Conservation (phyloP, 2,113 vertebrate genomes). For the Eulacestoma nigropectus region DNA sequence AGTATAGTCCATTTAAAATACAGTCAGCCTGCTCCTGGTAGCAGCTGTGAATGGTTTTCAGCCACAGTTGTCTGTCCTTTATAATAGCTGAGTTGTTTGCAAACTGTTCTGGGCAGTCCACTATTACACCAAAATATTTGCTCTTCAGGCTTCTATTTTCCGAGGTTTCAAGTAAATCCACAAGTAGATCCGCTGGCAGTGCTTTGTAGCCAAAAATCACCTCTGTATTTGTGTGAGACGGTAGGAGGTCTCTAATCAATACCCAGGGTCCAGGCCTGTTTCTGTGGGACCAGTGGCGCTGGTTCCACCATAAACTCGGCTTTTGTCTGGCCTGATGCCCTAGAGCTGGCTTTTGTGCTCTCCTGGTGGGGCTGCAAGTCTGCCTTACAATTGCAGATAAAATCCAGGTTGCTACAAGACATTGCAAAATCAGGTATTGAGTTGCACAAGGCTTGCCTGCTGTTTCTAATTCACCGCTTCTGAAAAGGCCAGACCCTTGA, state of each 20-base stretch:
- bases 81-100: not conserved
- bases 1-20: not conserved
- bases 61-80: not conserved
- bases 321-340: not conserved
- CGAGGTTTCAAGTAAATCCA: not conserved
- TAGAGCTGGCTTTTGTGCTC: not conserved
- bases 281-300: not conserved
- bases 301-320: not conserved
- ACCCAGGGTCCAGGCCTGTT: not conserved
- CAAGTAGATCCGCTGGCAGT: rapidly evolving
- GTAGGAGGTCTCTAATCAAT: not conserved
- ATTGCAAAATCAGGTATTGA: slow-evolving; percentile 5
- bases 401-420: not conserved
- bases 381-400: not conserved
- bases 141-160: not conserved
- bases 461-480: not conserved
- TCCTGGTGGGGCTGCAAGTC: not conserved
- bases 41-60: not conserved
- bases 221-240: not conserved
- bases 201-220: not conserved
- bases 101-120: not conserved
- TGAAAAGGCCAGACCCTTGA: not conserved
- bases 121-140: slow-evolving; percentile 7
- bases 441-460: not conserved
- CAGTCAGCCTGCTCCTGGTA: not conserved